Percentiles rank a stretch among this genome's conserved stretches.
These are phyloP conservation scores for Murina feae DNA, from an alignment of 2,113 vertebrate species.

Conservation along the genomic window DNA sequence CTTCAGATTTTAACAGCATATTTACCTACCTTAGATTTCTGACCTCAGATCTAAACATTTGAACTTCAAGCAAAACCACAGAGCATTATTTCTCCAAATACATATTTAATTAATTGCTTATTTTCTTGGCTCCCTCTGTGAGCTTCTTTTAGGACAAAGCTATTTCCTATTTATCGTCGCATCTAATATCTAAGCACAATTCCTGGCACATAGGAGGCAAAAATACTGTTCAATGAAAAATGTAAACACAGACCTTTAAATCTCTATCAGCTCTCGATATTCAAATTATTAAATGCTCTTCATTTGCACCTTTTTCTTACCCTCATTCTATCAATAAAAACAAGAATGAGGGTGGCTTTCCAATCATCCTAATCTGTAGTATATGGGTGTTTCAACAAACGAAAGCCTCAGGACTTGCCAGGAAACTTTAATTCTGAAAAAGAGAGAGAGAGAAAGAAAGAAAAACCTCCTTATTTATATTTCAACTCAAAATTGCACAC, in stretches of 20 bases:
- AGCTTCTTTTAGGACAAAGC: neutral
- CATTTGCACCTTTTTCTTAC: neutral
- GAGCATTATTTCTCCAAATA: neutral
- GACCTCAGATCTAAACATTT: neutral
- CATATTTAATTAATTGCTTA: neutral
- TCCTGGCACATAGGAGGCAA: neutral
- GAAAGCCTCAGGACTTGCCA: neutral
- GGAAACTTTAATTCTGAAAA: neutral
- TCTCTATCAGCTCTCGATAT: neutral
- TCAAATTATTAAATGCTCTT: neutral
- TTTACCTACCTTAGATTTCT: neutral
- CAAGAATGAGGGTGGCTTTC: neutral
- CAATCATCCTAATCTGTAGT: neutral
- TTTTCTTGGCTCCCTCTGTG: neutral
- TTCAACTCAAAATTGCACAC: neutral
- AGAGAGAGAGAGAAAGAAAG: too few species aligned
- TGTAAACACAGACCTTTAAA: neutral
- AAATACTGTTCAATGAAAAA: conserved; percentile 4
- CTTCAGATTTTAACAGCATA: neutral
- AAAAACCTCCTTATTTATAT: neutral
- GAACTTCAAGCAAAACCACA: neutral
- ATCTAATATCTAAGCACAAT: neutral
- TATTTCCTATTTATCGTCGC: neutral
- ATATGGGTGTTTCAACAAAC: neutral
- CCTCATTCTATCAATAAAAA: neutral